Base-by-base conservation (phyloP, 2,113 vertebrate species). In the Perccottus glenii region DNA sequence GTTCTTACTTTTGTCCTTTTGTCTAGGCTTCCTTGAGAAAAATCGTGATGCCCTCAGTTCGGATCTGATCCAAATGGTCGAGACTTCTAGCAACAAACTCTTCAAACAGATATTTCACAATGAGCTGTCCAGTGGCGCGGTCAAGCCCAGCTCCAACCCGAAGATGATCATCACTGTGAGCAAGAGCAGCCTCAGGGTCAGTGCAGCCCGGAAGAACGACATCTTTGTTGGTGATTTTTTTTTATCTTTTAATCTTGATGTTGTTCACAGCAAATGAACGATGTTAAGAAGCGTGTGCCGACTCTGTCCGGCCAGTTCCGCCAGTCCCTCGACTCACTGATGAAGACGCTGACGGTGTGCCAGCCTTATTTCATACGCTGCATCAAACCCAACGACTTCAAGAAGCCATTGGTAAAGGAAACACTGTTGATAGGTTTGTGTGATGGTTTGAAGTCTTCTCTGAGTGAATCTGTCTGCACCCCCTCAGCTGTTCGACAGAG, bases 361-460 rank as follows among this genome's bases (percentile, higher is more conserved):
- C 95, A 99, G 87, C 98, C 98, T 0, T 98, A 94, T 75, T 99
- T 99, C 75, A 88, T 99, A 44, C 98, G 97, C 78, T 99, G 98
- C 88, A 95, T 99, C 78, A 99, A 99, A 84, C 97, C 98, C 66
- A 99, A 99, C 1, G 94, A 98, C 78, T 94, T 90, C 88, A 98
- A 99, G 92, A 98, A 95, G 86, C 95, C 97, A 0, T 84, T 95
- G 96, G 98, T 99, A 93, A 92, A 60, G 11, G n/a, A 35, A 71
- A 48, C 5, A 43, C 0, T 11, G 4, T 4, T 33, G 9, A n/a
- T 36, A 2, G 44, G 19, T 11, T 15, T 5, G 9, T 48, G 38
- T 14, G 46, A 32, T 55, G 43, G 33, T 6, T 0, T 35, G 11
- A 46, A 51, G 15, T 7, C 2, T n/a, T 1, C 2, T 48, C 35